These are phyloP conservation scores for Drosophila histrio DNA, from an alignment of 2,888 invertebrate species.

Conservation along the genomic window DNA sequence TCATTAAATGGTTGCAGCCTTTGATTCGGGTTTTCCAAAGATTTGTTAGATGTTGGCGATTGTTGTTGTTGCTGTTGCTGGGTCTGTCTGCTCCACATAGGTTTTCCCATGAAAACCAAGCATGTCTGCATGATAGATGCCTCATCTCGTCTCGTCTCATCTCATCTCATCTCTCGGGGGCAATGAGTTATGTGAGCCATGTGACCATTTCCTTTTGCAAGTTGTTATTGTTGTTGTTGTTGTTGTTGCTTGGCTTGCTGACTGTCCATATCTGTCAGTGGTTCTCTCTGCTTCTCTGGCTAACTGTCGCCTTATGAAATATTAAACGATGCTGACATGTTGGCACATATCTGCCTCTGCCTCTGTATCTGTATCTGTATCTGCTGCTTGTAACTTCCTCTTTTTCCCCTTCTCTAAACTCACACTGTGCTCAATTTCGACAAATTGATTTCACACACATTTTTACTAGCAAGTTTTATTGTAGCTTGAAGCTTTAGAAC, in stretches of 20 bases:
- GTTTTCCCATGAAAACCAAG: conserved; percentile 52
- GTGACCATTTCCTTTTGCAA: conserved; percentile 36
- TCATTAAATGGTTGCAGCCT: conserved; percentile 21
- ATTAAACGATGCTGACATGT: conserved; percentile 67
- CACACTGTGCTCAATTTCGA: conserved; percentile 62
- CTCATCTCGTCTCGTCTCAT: background rate
- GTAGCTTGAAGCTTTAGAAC: conserved; percentile 11
- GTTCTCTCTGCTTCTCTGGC: conserved; percentile 33
- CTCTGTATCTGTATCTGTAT: background rate
- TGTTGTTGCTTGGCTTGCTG: conserved; percentile 12
- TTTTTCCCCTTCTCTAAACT: background rate
- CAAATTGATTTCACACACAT: conserved; percentile 77
- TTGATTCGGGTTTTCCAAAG: background rate
- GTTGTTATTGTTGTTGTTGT: conserved; percentile 8
- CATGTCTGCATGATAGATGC: conserved; percentile 25
- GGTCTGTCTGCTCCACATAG: conserved; percentile 13
- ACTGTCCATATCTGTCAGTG: conserved; percentile 50
- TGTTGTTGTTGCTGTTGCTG: background rate
- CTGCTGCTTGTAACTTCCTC: background rate
- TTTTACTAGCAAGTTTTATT: conserved; percentile 35
- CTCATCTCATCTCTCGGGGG: background rate
- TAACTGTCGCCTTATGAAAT: conserved; percentile 63
- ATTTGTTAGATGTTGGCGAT: background rate
- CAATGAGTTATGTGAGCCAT: conserved; percentile 54
- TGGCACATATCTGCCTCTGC: conserved; percentile 52